Evolutionary conservation across 2,888 invertebrate species (phyloP), one percentile per base, ranked within the genome.

Genomic region (Amblyjoppa fuscipennis): DNA sequence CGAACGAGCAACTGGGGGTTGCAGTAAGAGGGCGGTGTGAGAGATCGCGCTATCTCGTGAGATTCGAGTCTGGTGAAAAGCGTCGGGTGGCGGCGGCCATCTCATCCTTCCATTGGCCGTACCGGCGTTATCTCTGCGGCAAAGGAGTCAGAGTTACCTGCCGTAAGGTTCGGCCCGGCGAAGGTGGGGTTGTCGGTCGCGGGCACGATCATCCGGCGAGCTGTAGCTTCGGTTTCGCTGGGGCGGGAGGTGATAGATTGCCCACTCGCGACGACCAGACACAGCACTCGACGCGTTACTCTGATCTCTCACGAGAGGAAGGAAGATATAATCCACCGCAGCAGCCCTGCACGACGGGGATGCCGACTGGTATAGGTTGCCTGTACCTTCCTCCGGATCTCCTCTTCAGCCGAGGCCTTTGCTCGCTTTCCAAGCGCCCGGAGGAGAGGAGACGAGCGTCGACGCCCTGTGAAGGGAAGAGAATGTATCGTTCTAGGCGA

Each of bases 161-260:
- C 75, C 74, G 81, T 80, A 81, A 70, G 59, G 71, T 81, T 80
- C 66, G 53, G 78, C 25, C 16, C 38, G 45, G 7, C 28, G 31
- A 38, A 53, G 64, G 53, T 68, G 31, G 74, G 74, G 77, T 59
- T 11, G 71, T 81, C 59, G 41, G 74, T 77, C 38, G 68, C 66
- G 20, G 73, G 49, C 56, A 74, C 73, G 77, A 84, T 85, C 84
- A 84, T 51, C 56, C 59, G 41, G 73, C 73, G 83, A 76, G 53
- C 78, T 31, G 80, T 76, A 83, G 87, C 61, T 84, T 77, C 41
- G 83, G 84, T 77, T 79, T 81, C 76, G 49, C 74, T 59, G 71
- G 38, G 74, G 41, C 41, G 71, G 81, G 76, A 75, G 90, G 92
- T 93, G 93, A 93, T 93, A 92, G 92, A 93, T 93, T 93, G 91